Evolutionary conservation across 2,888 invertebrate species (phyloP), one percentile per base, ranked within the genome.

Genomic region (Agelastica alni): DNA sequence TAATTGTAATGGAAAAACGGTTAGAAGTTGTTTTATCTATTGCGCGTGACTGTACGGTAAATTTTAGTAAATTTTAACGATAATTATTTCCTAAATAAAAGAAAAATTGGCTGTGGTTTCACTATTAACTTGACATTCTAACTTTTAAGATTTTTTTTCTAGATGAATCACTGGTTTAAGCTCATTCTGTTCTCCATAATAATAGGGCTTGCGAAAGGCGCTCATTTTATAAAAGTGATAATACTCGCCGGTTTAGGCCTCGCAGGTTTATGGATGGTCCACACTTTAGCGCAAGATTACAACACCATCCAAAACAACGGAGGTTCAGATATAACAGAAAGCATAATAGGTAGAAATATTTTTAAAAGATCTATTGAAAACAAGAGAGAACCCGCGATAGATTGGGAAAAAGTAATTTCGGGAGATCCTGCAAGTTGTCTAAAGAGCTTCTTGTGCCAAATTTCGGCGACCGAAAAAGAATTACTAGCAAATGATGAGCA

Each of bases 251-350:
- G 71, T 7, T 62, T 78, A 48, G 79, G 79, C 9, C 66, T 80
- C 45, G 75, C 74, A 9, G 79, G 79, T 7, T 61, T 80, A 57
- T 80, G 77, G 75, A 74, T 79, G 75, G 64, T 79, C 26, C 79
- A 79, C 49, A 72, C 72, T 31, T 65, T 79, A 30, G 78, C 78
- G 2, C 74, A 76, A 61, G 78, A 79, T 62, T 78, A 74, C 63
- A 72, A 71, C 56, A 72, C 71, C 53, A 77, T 77, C 18, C 58
- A 59, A 48, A 64, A 60, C 14, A 47, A 30, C 13, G 36, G 43
- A 6, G 26, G 39, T 14, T 54, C 55, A 2, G 55, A 56, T n/a
- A n/a, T n/a, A n/a, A n/a, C n/a, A 2, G 39, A 17, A 13, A n/a
- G 43, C 12, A n/a, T n/a, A n/a, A n/a, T n/a, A n/a, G n/a, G n/a